Base-by-base conservation (phyloP, 64 coral and sea anemone species). In the Montipora capricornis region DNA sequence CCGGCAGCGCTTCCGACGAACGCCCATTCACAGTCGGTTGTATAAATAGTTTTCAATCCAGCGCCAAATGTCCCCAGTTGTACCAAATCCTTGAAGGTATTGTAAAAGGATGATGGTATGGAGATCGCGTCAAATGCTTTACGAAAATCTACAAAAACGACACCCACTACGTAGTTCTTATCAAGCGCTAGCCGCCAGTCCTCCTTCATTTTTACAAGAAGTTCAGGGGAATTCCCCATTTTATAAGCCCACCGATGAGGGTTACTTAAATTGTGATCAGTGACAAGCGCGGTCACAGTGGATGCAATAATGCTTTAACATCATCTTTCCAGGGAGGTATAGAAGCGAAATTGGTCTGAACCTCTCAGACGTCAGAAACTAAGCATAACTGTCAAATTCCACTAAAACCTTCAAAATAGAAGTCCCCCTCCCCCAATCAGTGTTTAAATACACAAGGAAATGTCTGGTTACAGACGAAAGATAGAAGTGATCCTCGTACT, bases 11-110 rank as follows among this genome's bases (percentile, higher is more conserved):
- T 64, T 64, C 60, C 13, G 60, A 64, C 13, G 60, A 15, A 64
- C 60, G 13, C 60, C 81, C 67, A 47, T 88, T 85, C 17, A 93
- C n/a, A 24, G 70, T 8, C 29, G 19, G 78, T 64, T 70, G 4
- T 62, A 22, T 76, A 94, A 76, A 59, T 76, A 94, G 53, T 94
- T 20, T 12, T 46, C 61, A 6, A 94, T 73, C 92, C 87, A 93
- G 17, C 48, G 20, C 19, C 24, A 87, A 64, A 93, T 7, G 60
- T 82, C 24, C 1, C 68, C 50, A 47, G 49, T 9, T 7, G 88
- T 66, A n/a, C 91, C 83, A 50, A 68, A 50, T 51, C 3, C 74
- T 66, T 93, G 52, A 4, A 80, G 22, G 19, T 87, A 88, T 16
- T 59, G 9, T 5, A 87, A 19, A 2, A 88, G 60, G 22, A 88